phyloP scores from a whole-genome alignment of 2,797 vertebrate genomes.

The Menidia menidia region DNA sequence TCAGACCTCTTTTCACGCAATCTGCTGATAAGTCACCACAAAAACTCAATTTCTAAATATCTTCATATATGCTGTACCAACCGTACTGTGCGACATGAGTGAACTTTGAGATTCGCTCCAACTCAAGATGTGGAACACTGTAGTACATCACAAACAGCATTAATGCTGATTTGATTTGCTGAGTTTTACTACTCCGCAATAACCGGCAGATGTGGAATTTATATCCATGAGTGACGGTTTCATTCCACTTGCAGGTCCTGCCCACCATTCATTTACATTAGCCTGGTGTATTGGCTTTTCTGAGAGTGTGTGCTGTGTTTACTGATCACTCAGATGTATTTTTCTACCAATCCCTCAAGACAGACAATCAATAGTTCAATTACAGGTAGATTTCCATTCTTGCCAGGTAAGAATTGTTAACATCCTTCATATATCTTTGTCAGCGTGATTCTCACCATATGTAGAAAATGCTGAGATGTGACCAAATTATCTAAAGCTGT shows the following conservation, averaged over 20 bases:
- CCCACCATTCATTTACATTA: constrained; percentile 69
- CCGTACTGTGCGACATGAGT: neutral
- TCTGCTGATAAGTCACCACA: neutral
- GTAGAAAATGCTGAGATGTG: constrained; percentile 12
- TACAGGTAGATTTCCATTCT: constrained; percentile 73
- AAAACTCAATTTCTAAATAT: neutral
- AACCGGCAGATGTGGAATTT: constrained; percentile 45
- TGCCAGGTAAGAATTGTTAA: constrained; percentile 34
- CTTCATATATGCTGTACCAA: neutral
- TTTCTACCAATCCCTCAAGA: constrained; percentile 62
- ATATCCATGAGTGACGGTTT: constrained; percentile 37
- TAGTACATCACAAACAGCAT: constrained; percentile 44
- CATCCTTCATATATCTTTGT: constrained; percentile 62
- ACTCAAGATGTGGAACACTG: constrained; percentile 14
- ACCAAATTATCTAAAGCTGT: constrained; percentile 18
- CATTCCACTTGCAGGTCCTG: constrained; percentile 31
- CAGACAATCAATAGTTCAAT: constrained; percentile 77
- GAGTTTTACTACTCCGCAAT: constrained; percentile 44
- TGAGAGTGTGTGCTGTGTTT: constrained; percentile 54
- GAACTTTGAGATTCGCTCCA: constrained; percentile 15
- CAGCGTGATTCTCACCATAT: constrained; percentile 40
- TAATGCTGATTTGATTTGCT: constrained; percentile 46
- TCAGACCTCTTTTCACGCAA: neutral
- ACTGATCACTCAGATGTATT: constrained; percentile 77
- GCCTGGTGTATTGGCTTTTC: constrained; percentile 46